Base-by-base conservation (phyloP, 92 coral and sea anemone species). In the Paragorgia papillata region DNA sequence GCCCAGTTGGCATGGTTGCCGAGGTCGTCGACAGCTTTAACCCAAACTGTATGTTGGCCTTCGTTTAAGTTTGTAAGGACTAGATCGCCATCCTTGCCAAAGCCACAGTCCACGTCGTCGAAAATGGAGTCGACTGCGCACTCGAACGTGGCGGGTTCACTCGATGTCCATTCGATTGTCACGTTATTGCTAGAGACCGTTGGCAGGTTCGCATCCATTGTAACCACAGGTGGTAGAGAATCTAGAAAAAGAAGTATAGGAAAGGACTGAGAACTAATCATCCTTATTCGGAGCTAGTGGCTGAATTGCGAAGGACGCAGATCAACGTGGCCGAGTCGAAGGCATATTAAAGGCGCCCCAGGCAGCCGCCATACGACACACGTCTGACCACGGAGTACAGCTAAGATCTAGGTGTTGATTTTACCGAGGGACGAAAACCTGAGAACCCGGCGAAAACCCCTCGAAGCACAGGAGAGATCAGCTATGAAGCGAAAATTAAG, bases 1-100 rank as follows among this genome's bases (percentile, higher is more conserved):
- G 53, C 85, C 24, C 94, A 88, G 13, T 84, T 85, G 9, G 93
- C 97, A 22, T 84, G 60, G 84, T 91, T 91, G 58, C 97, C 97
- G 21, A 90, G 82, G 35, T 60, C 59, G 70, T 91, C 97, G 1
- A 88, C 87, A 8, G 92, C 82, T 73, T 84, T 86, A 59, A 91
- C 82, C 66, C 82, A 83, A 53, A 91, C 84, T 32, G 91, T 86
- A 70, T 91, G 73, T 56, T 60, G 71, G 30, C 94, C 97, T 57
- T 91, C 91, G 0, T 79, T 59, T 2, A 91, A 80, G 51, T 80
- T 80, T 53, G 71, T 46, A 4, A 90, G 90, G 40, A 62, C 79
- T 84, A 90, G 79, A 22, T 90, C 79, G 66, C 76, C 54, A 44
- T 83, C 80, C 13, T 10, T 17, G 30, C 77, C 77, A 17, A 15